Percentiles rank a stretch among this genome's conserved stretches.
Conservation (phyloP, 2,888 invertebrate species). For the Caenorhabditis sp. region DNA sequence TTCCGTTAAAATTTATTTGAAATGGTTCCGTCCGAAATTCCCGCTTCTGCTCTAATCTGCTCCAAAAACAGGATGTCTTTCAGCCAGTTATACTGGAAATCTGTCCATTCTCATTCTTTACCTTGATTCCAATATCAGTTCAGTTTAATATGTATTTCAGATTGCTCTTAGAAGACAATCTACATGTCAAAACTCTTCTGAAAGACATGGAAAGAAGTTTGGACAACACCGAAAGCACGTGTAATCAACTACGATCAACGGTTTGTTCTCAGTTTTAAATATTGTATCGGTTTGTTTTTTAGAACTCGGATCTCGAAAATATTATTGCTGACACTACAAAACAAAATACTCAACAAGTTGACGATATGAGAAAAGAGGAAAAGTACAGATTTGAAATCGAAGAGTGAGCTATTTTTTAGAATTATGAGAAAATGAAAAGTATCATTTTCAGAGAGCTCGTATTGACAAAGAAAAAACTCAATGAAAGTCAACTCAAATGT, state of each 20-base stretch:
- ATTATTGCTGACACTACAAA: constrained; percentile 28
- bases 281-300: background rate
- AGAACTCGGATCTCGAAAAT: constrained; percentile 29
- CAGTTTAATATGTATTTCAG: no score
- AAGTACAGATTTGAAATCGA: background rate
- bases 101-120: no score
- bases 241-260: constrained; percentile 35
- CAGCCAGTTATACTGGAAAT: no score
- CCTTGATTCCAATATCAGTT: no score
- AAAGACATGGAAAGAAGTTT: constrained; percentile 78
- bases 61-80: no score
- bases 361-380: constrained; percentile 8
- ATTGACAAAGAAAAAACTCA: constrained; percentile 12
- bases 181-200: constrained; percentile 80
- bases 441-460: constrained; percentile 1
- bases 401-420: background rate
- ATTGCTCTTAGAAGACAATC: constrained; percentile 73
- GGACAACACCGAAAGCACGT: constrained; percentile 79
- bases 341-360: constrained; percentile 13
- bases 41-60: no score
- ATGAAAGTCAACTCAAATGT: constrained; percentile 14
- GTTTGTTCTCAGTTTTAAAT: constrained; percentile 6
- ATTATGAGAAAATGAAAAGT: no score
- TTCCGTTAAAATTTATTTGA: no score
- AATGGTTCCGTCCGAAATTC: no score